These are phyloP conservation scores for Cheilosia grossa DNA, from an alignment of 2,888 invertebrate genomes.

Conservation along the genomic window DNA sequence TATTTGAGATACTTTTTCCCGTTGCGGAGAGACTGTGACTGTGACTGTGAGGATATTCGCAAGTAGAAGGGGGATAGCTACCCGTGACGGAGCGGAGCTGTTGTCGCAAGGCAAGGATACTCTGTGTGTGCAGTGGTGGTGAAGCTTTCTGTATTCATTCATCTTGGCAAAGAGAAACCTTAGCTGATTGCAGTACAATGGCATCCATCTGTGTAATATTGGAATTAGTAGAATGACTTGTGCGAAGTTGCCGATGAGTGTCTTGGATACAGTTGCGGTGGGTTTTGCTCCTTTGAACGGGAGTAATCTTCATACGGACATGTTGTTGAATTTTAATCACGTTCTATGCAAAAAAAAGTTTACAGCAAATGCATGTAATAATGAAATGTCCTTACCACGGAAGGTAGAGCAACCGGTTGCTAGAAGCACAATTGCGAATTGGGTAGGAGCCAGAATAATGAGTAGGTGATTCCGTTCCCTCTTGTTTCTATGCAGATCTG, in stretches of 20 bases:
- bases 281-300: not conserved
- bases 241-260: slow-evolving; percentile 1
- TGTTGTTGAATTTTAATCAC: too few species aligned
- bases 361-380: too few species aligned
- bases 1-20: slow-evolving; percentile 23
- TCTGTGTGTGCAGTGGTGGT: slow-evolving; percentile 6
- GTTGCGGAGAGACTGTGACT: slow-evolving; percentile 14
- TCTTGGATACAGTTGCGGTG: slow-evolving; percentile 2
- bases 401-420: too few species aligned
- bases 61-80: not conserved
- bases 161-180: slow-evolving; percentile 5
- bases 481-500: too few species aligned
- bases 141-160: slow-evolving; percentile 6
- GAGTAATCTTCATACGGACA: too few species aligned
- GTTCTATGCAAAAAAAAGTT: too few species aligned
- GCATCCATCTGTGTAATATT: slow-evolving; percentile 22
- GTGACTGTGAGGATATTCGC: not conserved
- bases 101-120: slow-evolving; percentile 16
- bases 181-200: slow-evolving; percentile 5
- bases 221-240: slow-evolving; percentile 16
- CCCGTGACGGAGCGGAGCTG: not conserved
- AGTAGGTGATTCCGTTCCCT: too few species aligned
- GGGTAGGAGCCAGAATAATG: too few species aligned
- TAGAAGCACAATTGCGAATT: too few species aligned
- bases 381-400: too few species aligned